Percentiles rank a stretch among this genome's conserved stretches.
Evolutionary conservation across 30 jellyfish, hydroid and myxozoan genomes (phyloP).

Genomic region (Chrysaora quinquecirrha): DNA sequence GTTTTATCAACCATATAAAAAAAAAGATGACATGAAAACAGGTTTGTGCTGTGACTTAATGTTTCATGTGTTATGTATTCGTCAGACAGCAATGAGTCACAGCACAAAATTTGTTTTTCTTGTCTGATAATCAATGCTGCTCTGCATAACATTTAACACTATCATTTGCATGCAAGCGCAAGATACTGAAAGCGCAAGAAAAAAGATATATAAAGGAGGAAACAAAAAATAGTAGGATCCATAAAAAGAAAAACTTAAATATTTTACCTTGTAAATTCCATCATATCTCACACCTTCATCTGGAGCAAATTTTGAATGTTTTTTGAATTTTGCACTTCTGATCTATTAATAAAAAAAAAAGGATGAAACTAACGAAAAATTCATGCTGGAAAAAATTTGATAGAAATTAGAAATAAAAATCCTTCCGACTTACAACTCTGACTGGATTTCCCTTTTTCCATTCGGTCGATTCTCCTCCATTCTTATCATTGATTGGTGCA

Average conservation of each 20-base stretch:
- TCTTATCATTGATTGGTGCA: constrained; percentile 75
- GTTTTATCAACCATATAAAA: too few relatives aligned
- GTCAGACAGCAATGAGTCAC: too few relatives aligned
- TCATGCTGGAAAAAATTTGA: too few relatives aligned
- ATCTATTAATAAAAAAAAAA: constrained; percentile 37
- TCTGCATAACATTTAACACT: too few relatives aligned
- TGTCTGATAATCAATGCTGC: too few relatives aligned
- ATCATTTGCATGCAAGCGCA: too few relatives aligned
- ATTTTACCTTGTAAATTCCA: constrained; percentile 88
- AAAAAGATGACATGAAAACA: too few relatives aligned
- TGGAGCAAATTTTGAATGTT: constrained; percentile 95
- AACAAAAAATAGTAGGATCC: background rate
- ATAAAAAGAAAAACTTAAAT: background rate
- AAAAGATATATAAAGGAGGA: background rate
- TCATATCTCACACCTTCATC: constrained; percentile 96
- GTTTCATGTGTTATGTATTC: too few relatives aligned
- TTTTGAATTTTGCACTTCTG: constrained; percentile 88
- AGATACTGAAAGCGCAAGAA: too few relatives aligned
- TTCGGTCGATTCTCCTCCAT: constrained; percentile 85
- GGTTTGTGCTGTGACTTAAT: too few relatives aligned
- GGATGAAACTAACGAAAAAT: background rate
- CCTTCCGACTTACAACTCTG: constrained; percentile 94
- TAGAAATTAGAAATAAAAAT: too few relatives aligned
- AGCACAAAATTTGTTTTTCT: too few relatives aligned
- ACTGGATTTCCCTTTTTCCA: constrained; percentile 94